Percentiles rank a stretch among this genome's conserved stretches.
Evolutionary conservation across 2,797 vertebrate species (phyloP).

Genomic region (Anguilla obscura): DNA sequence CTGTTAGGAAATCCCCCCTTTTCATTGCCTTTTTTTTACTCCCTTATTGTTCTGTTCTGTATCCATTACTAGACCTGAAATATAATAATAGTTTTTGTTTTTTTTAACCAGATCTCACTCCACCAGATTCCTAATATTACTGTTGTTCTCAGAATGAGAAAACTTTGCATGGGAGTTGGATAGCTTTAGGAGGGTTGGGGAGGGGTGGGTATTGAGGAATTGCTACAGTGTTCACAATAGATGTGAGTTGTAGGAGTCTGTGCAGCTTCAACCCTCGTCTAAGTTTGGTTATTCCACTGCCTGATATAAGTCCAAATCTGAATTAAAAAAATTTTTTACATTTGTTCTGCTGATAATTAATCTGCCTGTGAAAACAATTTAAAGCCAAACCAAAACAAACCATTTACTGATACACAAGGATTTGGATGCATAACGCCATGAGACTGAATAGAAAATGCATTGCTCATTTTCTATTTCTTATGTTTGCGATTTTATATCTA

Average conservation of each 20-base stretch:
- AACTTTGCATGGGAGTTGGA: neutral
- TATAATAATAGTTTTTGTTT: neutral
- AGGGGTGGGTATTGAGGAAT: neutral
- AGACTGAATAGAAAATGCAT: neutral
- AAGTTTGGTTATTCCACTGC: neutral
- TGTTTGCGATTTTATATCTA: no score
- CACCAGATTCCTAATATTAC: neutral
- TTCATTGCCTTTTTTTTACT: neutral
- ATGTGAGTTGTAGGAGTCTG: neutral
- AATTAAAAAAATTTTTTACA: neutral
- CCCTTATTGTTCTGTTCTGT: neutral
- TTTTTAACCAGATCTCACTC: neutral
- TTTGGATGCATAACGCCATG: neutral
- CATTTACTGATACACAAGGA: slow-evolving; percentile 1
- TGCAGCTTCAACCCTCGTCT: neutral
- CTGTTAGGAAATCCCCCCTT: neutral
- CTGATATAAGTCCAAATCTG: neutral
- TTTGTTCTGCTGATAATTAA: neutral
- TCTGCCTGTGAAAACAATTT: neutral
- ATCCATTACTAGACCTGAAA: neutral
- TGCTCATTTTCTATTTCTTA: no score
- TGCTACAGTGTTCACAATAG: neutral
- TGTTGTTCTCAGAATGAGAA: neutral
- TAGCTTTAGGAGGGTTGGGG: neutral
- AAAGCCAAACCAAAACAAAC: neutral